Evolutionary conservation across 2,113 vertebrate species (phyloP).

Genomic region (Rhinichthys klamathensis): DNA sequence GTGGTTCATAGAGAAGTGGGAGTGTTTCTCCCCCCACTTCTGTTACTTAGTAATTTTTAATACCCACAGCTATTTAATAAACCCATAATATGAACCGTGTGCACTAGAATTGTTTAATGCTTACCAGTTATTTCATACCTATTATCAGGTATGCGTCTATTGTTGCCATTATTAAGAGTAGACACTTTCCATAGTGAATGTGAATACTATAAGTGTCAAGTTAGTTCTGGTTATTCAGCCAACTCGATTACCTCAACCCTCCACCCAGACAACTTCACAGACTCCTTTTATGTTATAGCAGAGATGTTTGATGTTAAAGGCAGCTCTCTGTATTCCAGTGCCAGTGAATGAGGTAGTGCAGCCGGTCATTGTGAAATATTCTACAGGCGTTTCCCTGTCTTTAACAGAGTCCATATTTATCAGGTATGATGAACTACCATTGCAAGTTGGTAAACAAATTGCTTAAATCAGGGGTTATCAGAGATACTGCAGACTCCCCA

Average conservation of each 20-base stretch:
- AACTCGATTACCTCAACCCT: not conserved
- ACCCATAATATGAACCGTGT: not conserved
- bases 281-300: not conserved
- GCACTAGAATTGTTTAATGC: not conserved
- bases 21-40: not conserved
- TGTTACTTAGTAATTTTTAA: not conserved
- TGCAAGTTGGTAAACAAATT: not conserved
- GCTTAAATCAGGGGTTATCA: not conserved
- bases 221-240: not conserved
- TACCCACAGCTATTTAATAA: not conserved
- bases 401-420: not conserved
- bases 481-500: not conserved
- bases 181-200: too few species aligned
- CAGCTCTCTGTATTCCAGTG: not conserved
- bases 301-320: not conserved
- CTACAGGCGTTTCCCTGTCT: not conserved
- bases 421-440: not conserved
- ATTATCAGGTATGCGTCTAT: not conserved
- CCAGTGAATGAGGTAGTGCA: not conserved
- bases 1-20: not conserved
- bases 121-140: not conserved
- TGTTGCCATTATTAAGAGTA: not conserved
- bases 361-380: constrained; percentile 8
- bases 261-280: not conserved
- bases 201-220: not conserved